Evolutionary conservation across 2,113 vertebrate genomes (phyloP).

Genomic region (Sitta europaea): DNA sequence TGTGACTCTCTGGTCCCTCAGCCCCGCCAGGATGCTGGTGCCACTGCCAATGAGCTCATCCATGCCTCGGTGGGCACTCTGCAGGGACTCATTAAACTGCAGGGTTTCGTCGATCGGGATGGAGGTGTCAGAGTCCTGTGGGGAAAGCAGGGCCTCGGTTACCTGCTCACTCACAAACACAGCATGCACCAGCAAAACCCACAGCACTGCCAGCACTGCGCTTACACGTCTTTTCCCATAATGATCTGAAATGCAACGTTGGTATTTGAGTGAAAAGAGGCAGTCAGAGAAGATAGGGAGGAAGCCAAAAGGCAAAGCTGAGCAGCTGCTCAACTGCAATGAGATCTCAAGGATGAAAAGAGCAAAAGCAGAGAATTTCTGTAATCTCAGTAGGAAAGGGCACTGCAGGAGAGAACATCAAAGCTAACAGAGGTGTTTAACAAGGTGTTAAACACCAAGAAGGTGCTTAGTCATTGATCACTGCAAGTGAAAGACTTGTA

Average conservation of each 20-base stretch:
- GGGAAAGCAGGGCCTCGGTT: slow-evolving; percentile 69
- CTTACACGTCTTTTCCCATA: not conserved
- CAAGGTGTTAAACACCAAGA: not conserved
- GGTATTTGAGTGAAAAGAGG: not conserved
- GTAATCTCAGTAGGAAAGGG: not conserved
- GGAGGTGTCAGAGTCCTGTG: slow-evolving; percentile 92
- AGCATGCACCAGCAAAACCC: not conserved
- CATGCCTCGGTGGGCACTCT: slow-evolving; percentile 90
- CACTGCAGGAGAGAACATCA: not conserved
- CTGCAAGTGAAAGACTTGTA: not conserved
- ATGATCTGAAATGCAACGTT: not conserved
- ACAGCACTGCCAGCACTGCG: not conserved
- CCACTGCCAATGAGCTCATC: slow-evolving; percentile 95
- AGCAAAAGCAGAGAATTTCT: not conserved
- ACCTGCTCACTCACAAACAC: slow-evolving; percentile 8
- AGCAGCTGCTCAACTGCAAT: not conserved
- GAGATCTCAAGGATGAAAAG: not conserved
- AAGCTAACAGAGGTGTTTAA: not conserved
- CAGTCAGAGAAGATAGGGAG: not conserved
- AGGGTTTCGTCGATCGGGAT: slow-evolving; percentile 96
- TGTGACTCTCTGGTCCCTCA: slow-evolving; percentile 90
- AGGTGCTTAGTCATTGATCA: not conserved
- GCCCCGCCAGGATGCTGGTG: slow-evolving; percentile 86
- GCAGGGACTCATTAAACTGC: slow-evolving; percentile 88
- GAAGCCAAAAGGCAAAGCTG: not conserved